Conservation (phyloP, 2,797 vertebrate species). For the Bradypus variegatus region DNA sequence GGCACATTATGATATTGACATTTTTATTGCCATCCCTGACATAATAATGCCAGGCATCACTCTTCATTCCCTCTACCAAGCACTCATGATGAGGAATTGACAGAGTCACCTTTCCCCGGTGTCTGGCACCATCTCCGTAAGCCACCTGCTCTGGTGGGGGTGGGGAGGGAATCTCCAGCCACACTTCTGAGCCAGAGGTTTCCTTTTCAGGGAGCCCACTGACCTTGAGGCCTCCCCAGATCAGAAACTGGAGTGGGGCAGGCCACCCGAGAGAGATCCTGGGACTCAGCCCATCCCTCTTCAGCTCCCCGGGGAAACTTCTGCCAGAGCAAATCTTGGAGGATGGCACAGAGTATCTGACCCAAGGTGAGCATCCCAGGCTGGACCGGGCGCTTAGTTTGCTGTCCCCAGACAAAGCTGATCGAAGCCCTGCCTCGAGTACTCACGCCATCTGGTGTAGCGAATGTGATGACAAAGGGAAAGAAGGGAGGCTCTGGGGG, state of each 20-base stretch:
- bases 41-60: neutral
- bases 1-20: neutral
- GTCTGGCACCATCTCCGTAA: neutral
- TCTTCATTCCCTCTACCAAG: neutral
- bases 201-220: slow-evolving; percentile 54
- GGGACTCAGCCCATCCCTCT: slow-evolving; percentile 68
- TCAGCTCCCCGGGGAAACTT: slow-evolving; percentile 60
- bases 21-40: neutral
- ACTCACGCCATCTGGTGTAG: neutral
- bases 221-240: slow-evolving; percentile 32
- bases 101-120: neutral
- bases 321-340: slow-evolving; percentile 54
- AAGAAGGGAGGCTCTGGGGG: neutral
- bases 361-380: slow-evolving; percentile 58
- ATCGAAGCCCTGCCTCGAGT: neutral
- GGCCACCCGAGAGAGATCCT: slow-evolving; percentile 25
- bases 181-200: neutral
- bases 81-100: neutral
- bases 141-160: neutral
- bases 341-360: slow-evolving; percentile 36
- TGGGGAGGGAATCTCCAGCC: neutral
- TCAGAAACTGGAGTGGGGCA: neutral
- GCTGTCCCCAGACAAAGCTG: neutral
- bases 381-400: neutral
- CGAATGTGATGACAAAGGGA: neutral